A percentile compares a stretch with the other conserved stretches of the same genome.
Evolutionary conservation across 2,113 vertebrate species (phyloP).

Genomic region (Arenaria interpres): DNA sequence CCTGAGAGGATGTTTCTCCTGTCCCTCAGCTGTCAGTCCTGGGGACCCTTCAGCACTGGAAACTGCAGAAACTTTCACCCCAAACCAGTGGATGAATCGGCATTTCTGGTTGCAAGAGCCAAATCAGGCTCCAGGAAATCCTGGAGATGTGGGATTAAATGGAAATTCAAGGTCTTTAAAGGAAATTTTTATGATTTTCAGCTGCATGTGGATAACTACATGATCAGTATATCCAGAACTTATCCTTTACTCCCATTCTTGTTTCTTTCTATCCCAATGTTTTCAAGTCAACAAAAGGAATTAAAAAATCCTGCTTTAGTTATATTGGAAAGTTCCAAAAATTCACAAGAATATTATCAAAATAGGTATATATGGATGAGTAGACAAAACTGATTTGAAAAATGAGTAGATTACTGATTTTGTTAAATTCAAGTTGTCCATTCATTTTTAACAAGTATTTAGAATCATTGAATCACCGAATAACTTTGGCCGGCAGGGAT

Average conservation of each 20-base stretch:
- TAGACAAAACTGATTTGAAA: background rate
- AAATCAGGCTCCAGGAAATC: background rate
- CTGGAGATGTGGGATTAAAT: background rate
- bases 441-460: background rate
- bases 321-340: background rate
- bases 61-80: background rate
- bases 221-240: background rate
- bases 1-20: rapidly evolving
- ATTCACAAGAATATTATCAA: background rate
- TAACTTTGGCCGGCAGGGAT: background rate
- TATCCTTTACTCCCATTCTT: background rate
- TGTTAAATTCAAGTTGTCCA: background rate
- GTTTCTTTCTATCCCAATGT: background rate
- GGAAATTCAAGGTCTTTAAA: background rate
- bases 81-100: rapidly evolving
- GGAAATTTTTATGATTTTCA: background rate
- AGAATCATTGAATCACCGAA: background rate
- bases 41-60: rapidly evolving
- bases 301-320: background rate
- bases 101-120: background rate
- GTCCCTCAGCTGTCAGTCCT: background rate
- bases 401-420: background rate
- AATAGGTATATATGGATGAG: background rate
- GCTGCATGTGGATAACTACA: rapidly evolving
- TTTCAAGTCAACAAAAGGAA: background rate